Evolutionary conservation across 2,113 vertebrate species (phyloP).

Genomic region (Rhadina sibilatrix): DNA sequence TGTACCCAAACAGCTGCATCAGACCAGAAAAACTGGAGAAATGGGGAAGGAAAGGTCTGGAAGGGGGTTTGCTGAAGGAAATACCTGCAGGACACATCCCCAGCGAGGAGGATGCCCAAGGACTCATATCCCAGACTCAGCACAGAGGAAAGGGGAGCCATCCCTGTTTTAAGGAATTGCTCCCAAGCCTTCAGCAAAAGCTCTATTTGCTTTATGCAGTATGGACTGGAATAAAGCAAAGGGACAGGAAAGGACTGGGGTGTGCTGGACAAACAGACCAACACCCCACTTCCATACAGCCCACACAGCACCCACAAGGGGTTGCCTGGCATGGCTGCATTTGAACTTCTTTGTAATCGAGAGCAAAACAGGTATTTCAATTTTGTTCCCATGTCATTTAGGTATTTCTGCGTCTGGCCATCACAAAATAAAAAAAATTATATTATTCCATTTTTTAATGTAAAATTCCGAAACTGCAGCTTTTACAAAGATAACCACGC

Average conservation of each 20-base stretch:
- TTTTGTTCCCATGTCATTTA: neutral
- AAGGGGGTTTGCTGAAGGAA: neutral
- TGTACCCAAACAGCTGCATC: neutral
- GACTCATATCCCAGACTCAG: neutral
- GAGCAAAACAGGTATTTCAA: accelerated
- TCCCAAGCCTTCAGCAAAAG: neutral
- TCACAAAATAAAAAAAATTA: neutral
- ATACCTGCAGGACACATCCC: neutral
- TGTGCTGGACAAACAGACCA: accelerated
- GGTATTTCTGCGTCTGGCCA: neutral
- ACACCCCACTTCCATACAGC: accelerated
- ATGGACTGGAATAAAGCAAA: neutral
- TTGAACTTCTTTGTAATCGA: neutral
- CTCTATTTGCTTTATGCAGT: neutral
- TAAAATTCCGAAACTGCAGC: neutral
- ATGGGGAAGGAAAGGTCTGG: neutral
- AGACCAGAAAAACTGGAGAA: neutral
- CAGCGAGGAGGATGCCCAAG: neutral
- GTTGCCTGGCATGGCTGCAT: accelerated
- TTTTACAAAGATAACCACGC: neutral
- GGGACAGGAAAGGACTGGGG: neutral
- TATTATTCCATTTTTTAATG: neutral
- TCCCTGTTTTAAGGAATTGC: accelerated
- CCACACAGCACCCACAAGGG: accelerated
- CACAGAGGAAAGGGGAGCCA: neutral